These are phyloP conservation scores for Scopus umbretta DNA, from an alignment of 2,113 vertebrate genomes.

Conservation along the genomic window DNA sequence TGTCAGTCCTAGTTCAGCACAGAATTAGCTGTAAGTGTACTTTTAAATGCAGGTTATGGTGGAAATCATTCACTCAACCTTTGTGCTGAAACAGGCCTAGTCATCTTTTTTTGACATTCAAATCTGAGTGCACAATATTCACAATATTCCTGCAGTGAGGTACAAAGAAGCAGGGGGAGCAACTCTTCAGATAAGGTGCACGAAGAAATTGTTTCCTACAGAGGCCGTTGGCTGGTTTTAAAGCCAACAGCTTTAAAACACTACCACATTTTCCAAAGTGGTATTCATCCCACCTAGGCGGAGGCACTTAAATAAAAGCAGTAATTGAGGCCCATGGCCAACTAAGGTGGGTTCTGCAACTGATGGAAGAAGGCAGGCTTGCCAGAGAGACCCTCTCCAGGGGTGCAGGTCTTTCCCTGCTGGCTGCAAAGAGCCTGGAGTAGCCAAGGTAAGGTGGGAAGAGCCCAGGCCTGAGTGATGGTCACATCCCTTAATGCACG, in stretches of 20 bases:
- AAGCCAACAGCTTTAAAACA: neutral
- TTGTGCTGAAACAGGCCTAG: neutral
- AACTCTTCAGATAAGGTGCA: neutral
- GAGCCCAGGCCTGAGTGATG: fast-evolving
- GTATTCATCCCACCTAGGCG: neutral
- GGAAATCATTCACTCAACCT: neutral
- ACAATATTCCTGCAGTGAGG: neutral
- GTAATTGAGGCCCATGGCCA: neutral
- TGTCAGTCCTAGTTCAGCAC: neutral
- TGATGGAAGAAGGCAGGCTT: neutral
- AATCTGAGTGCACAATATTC: neutral
- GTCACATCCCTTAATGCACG: neutral
- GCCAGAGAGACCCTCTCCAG: neutral
- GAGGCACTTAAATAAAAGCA: neutral
- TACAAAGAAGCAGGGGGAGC: neutral
- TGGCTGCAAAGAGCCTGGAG: neutral
- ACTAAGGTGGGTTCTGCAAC: neutral
- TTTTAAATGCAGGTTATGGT: neutral
- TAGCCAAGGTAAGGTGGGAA: neutral
- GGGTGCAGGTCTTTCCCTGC: neutral
- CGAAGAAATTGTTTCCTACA: neutral
- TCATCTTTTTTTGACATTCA: neutral
- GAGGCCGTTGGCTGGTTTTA: neutral
- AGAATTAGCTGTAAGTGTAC: neutral
- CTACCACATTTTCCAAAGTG: neutral